Evolutionary conservation across 2,888 invertebrate species (phyloP), one percentile per base, ranked within the genome.

Genomic region (Melolontha melolontha): DNA sequence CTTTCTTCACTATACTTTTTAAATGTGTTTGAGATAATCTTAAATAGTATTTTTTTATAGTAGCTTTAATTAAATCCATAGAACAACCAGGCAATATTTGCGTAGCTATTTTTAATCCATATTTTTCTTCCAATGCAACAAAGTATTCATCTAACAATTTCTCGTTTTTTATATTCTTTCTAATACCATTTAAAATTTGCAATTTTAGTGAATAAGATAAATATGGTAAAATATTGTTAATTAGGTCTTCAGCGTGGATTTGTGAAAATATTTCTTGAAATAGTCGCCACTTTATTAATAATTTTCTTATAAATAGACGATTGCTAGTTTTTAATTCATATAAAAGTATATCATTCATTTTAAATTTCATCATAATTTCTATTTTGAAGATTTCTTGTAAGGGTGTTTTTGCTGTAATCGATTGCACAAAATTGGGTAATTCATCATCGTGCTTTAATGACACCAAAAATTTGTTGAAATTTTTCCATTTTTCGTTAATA

Each of bases 371-470:
- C n/a, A 70, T 42, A 16, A 66, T 12, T 22, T 71, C 66, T 0
- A 67, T 34, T 65, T 69, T 70, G 14, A 72, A 70, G 8, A 63
- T 42, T 70, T 71, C 71, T 50, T 72, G 70, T 5, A 68, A 11
- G 1, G 52, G 17, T 51, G 42, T 71, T 52, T 29, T 62, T 5
- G 72, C 65, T 12, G 16, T 40, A 40, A 72, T 62, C 5, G 47
- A 17, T 11, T 27, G 17, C 16, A 70, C 50, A 7, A 71, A 42
- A n/a, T 62, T 54, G 29, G 68, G 42, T 34, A 51, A 50, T 34
- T 63, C 39, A 34, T 50, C 22, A 8, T 14, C 41, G 7, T 34
- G 12, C 17, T 54, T 42, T 8, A 64, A 47, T 11, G 52, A 34
- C 11, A 59, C 59, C 11, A 68, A 22, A n/a, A 72, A 52, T 11